Percentiles rank a stretch among this genome's conserved stretches.
phyloP scores from a whole-genome alignment of 1,140 invertebrate genomes.

The Drosophila sechellia region DNA sequence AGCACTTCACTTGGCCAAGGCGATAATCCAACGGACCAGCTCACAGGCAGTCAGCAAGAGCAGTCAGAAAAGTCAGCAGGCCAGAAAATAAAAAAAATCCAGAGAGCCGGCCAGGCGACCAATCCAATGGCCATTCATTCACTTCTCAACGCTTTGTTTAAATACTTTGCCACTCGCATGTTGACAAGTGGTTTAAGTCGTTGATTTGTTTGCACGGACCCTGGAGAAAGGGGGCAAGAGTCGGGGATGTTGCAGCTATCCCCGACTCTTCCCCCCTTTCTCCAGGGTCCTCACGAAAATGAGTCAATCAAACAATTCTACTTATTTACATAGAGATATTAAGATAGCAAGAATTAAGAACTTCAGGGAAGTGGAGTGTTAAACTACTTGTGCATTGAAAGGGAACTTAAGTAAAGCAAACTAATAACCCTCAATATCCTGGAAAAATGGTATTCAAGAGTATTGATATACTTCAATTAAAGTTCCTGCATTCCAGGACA shows the following conservation, averaged over 20 bases:
- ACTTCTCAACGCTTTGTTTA: constrained; percentile 81
- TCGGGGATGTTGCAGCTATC: no score
- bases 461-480: no score
- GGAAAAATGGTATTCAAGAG: no score
- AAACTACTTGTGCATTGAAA: no score
- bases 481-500: neutral
- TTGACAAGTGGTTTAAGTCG: constrained; percentile 83
- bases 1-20: constrained; percentile 67
- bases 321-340: constrained; percentile 54
- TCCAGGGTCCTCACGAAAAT: constrained; percentile 76
- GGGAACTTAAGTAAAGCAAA: no score
- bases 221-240: neutral
- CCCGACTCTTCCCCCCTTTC: no score
- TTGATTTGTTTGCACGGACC: constrained; percentile 77
- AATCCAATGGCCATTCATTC: constrained; percentile 70
- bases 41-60: neutral
- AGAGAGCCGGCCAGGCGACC: constrained; percentile 32
- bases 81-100: constrained; percentile 24
- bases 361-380: neutral
- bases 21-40: constrained; percentile 20
- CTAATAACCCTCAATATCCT: no score
- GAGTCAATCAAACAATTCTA: constrained; percentile 74
- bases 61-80: constrained; percentile 12
- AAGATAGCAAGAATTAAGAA: neutral
- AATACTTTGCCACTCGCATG: constrained; percentile 81